Evolutionary conservation across 2,113 vertebrate genomes (phyloP).

Genomic region (Trichomycterus rosablanca): DNA sequence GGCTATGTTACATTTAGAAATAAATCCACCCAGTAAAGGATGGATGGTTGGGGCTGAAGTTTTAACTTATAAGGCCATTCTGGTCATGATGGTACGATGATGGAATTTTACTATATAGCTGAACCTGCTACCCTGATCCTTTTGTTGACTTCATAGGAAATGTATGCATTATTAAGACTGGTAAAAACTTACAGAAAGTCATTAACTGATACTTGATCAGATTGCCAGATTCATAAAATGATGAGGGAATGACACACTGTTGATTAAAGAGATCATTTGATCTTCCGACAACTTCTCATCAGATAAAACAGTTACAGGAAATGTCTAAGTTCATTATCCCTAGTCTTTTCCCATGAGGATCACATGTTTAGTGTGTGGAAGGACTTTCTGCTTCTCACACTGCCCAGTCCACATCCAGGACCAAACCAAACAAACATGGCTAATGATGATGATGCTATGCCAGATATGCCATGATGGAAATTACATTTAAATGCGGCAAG

Average conservation of each 20-base stretch:
- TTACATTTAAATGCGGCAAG: no score
- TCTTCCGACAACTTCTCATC: constrained; percentile 57
- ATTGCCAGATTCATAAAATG: constrained; percentile 13
- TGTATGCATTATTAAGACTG: no score
- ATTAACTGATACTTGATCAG: constrained; percentile 27
- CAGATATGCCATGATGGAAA: no score
- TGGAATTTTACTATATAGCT: neutral
- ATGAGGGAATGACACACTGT: neutral
- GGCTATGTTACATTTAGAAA: constrained; percentile 21
- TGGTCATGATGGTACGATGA: neutral
- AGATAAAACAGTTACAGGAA: constrained; percentile 71
- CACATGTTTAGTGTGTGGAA: constrained; percentile 41
- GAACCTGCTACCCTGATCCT: constrained; percentile 1
- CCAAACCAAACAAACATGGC: no score
- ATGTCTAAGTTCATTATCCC: constrained; percentile 62
- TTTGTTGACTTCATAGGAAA: no score
- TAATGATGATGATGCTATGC: no score
- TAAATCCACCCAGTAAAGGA: constrained; percentile 16
- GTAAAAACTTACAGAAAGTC: no score
- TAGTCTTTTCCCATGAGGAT: constrained; percentile 51
- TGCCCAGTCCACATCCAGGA: neutral
- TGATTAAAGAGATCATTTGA: neutral
- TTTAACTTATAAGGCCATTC: neutral
- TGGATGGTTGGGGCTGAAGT: neutral
- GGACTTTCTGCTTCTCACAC: constrained; percentile 3